These are phyloP conservation scores for Brachionus manjavacas DNA, from an alignment of 1,140 invertebrate genomes.

Conservation along the genomic window DNA sequence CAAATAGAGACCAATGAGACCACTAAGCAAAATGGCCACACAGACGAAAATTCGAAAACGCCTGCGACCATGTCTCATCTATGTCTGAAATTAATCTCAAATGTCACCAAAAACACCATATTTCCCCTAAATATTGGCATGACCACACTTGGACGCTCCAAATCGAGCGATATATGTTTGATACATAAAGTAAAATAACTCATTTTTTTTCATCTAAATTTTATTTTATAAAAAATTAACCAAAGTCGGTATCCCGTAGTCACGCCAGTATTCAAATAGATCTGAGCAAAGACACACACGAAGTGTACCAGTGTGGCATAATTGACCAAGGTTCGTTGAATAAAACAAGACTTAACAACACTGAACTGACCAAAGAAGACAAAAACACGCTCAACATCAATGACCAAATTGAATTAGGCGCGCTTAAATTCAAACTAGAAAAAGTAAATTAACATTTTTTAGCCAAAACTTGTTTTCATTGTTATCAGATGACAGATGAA, in stretches of 20 bases:
- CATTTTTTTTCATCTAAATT: neutral
- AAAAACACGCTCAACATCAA: neutral
- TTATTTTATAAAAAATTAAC: neutral
- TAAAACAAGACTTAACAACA: neutral
- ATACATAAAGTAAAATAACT: conserved; percentile 12
- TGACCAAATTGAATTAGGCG: neutral
- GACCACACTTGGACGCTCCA: neutral
- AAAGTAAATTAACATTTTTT: neutral
- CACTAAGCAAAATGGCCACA: neutral
- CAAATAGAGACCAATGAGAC: neutral
- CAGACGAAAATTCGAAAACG: neutral
- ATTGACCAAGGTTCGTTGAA: neutral
- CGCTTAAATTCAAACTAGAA: conserved; percentile 5
- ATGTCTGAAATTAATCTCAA: neutral
- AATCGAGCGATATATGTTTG: neutral
- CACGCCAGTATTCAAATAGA: neutral
- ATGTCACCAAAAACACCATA: neutral
- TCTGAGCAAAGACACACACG: neutral
- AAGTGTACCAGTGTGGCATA: neutral
- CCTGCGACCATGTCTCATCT: neutral
- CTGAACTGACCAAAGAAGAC: neutral
- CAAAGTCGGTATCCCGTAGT: neutral
- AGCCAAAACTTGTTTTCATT: neutral
- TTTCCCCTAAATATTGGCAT: neutral
- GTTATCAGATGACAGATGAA: neutral